phyloP scores from a whole-genome alignment of 2,888 invertebrate genomes.

The Megastigmus dorsalis region DNA sequence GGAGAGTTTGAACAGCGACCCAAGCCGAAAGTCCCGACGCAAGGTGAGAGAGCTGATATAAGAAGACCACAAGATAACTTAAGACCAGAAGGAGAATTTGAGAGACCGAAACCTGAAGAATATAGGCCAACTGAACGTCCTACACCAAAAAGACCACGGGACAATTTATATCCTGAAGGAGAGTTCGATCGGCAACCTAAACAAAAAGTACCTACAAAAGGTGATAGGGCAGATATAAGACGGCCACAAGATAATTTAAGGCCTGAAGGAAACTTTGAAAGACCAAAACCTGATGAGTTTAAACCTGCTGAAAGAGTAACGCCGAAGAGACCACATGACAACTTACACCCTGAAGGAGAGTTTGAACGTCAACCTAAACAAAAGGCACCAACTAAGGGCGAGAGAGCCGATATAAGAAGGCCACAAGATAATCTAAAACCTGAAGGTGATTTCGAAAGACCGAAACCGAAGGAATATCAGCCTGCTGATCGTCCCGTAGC shows the following conservation, averaged over 20 bases:
- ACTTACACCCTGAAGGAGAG: conserved; percentile 75
- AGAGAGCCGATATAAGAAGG: conserved; percentile 73
- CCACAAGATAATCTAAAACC: conserved; percentile 75
- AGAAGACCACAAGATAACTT: conserved; percentile 71
- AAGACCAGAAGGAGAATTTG: conserved; percentile 75
- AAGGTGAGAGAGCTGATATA: conserved; percentile 68
- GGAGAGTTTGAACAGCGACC: conserved; percentile 75
- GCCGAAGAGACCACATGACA: conserved; percentile 70
- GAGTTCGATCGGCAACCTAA: conserved; percentile 72
- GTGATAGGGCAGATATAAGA: conserved; percentile 72
- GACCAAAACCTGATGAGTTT: conserved; percentile 67
- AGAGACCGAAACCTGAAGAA: conserved; percentile 61
- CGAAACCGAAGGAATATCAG: conserved; percentile 73
- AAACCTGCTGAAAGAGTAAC: conserved; percentile 73
- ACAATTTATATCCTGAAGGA: conserved; percentile 77
- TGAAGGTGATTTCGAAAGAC: conserved; percentile 73
- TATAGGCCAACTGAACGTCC: conserved; percentile 72
- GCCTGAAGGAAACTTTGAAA: conserved; percentile 72
- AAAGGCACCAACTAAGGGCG: conserved; percentile 72
- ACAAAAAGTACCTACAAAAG: conserved; percentile 72
- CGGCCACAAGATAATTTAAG: conserved; percentile 76
- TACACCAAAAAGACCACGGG: conserved; percentile 73
- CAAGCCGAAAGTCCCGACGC: conserved; percentile 72
- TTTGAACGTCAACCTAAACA: conserved; percentile 74
- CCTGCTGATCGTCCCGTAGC: conserved; percentile 69